Evolutionary conservation across 2,888 invertebrate species (phyloP).

Genomic region (Biston betularia): DNA sequence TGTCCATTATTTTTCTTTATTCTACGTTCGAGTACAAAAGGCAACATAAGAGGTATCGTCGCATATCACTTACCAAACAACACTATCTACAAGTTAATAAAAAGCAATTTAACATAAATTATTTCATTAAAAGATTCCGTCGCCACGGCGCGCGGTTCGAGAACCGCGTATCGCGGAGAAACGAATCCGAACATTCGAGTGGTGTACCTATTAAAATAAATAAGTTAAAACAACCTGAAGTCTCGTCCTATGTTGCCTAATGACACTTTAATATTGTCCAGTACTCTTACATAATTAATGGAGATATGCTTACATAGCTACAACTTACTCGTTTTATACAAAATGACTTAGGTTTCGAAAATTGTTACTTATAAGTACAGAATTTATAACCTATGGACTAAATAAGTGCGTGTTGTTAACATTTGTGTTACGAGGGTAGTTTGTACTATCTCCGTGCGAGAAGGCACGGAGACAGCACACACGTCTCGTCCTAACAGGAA

Average conservation of each 20-base stretch:
- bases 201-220: constrained; percentile 75
- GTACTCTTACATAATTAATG: constrained; percentile 80
- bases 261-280: constrained; percentile 77
- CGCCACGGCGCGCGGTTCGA: constrained; percentile 52
- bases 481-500: constrained; percentile 65
- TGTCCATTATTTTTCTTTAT: constrained; percentile 81
- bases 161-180: constrained; percentile 53
- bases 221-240: constrained; percentile 79
- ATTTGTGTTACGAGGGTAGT: constrained; percentile 60
- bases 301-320: constrained; percentile 82
- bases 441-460: constrained; percentile 50
- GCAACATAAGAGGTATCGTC: constrained; percentile 77
- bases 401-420: constrained; percentile 76
- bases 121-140: constrained; percentile 64
- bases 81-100: constrained; percentile 73
- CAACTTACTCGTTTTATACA: constrained; percentile 84
- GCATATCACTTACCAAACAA: constrained; percentile 68
- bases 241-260: constrained; percentile 78
- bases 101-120: constrained; percentile 77
- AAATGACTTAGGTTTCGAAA: constrained; percentile 87
- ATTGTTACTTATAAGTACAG: constrained; percentile 85
- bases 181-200: constrained; percentile 52
- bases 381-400: constrained; percentile 78
- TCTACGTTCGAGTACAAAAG: constrained; percentile 74
- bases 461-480: constrained; percentile 48